Percentiles rank a stretch among this genome's conserved stretches.
Evolutionary conservation across 92 coral and sea anemone species (phyloP).

Genomic region (Palythoa caribaeorum): DNA sequence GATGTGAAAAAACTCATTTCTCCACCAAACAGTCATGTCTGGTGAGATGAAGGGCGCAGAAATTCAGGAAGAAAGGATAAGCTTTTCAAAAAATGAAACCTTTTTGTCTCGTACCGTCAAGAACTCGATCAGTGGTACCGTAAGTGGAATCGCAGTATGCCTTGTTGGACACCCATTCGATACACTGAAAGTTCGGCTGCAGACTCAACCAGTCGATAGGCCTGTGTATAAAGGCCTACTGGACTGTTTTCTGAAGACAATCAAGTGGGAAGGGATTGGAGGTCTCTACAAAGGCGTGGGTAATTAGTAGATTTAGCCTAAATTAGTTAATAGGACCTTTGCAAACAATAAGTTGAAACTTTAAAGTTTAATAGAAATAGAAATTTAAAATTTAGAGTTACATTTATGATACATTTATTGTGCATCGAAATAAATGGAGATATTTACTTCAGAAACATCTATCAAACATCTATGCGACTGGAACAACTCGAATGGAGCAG

Average conservation of each 20-base stretch:
- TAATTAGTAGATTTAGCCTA: constrained; percentile 34
- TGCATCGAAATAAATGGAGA: no score
- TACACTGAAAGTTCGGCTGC: constrained; percentile 88
- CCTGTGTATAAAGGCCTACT: constrained; percentile 85
- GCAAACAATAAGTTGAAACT: no score
- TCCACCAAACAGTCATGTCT: constrained; percentile 62
- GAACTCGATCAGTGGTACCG: constrained; percentile 82
- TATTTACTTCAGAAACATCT: no score
- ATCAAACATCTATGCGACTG: no score
- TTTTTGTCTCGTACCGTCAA: constrained; percentile 76
- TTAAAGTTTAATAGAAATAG: no score
- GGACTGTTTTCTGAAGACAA: constrained; percentile 85
- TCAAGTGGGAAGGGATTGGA: constrained; percentile 96
- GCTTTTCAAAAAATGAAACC: constrained; percentile 40
- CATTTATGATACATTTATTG: no score
- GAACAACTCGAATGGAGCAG: no score
- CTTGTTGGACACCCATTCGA: constrained; percentile 94
- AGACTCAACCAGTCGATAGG: constrained; percentile 85
- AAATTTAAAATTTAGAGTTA: no score
- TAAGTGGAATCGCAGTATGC: constrained; percentile 88
- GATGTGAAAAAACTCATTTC: not conserved
- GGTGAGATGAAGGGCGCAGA: constrained; percentile 50
- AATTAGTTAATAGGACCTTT: no score
- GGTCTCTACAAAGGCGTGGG: constrained; percentile 93
- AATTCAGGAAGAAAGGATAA: not conserved